A percentile compares a stretch with the other conserved stretches of the same genome.
These are phyloP conservation scores for Kryptolebias marmoratus DNA, from an alignment of 2,113 vertebrate genomes.

Conservation along the genomic window DNA sequence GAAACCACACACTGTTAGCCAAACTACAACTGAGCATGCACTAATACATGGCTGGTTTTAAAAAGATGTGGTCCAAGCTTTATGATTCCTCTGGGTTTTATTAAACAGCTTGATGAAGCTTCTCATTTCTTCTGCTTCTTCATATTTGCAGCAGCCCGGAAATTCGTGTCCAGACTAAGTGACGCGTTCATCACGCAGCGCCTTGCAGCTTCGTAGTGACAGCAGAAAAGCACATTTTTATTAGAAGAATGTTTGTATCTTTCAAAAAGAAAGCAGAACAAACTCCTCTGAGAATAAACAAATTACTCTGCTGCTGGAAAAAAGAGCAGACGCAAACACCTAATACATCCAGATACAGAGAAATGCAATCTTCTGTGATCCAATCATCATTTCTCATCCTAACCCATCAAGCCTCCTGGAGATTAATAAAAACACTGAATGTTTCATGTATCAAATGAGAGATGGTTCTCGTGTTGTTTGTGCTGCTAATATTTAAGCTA, in stretches of 20 bases:
- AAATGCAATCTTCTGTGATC: slow-evolving; percentile 1
- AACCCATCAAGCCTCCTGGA: neutral
- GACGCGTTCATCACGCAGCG: slow-evolving; percentile 8
- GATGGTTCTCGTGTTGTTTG: slow-evolving; percentile 19
- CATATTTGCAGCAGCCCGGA: slow-evolving; percentile 2
- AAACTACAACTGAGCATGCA: neutral
- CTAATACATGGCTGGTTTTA: slow-evolving; percentile 19
- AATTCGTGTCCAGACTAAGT: slow-evolving; percentile 44
- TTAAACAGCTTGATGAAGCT: slow-evolving; percentile 17
- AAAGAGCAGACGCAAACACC: slow-evolving; percentile 1
- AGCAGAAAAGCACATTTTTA: neutral
- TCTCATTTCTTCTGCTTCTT: slow-evolving; percentile 36
- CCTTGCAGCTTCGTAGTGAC: neutral
- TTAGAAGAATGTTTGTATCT: neutral
- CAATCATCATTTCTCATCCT: slow-evolving; percentile 26
- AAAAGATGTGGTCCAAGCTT: slow-evolving; percentile 9
- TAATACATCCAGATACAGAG: slow-evolving; percentile 7
- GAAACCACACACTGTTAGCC: too few relatives aligned
- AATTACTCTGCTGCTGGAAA: slow-evolving; percentile 15
- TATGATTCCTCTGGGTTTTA: slow-evolving; percentile 4
- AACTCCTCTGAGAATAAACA: slow-evolving; percentile 7
- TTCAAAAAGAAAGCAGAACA: neutral
- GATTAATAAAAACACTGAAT: slow-evolving; percentile 36
- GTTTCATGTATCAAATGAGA: slow-evolving; percentile 43
- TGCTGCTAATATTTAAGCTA: slow-evolving; percentile 30